Base-by-base conservation (phyloP, 2,888 invertebrate genomes). In the Tetragonisca angustula region DNA sequence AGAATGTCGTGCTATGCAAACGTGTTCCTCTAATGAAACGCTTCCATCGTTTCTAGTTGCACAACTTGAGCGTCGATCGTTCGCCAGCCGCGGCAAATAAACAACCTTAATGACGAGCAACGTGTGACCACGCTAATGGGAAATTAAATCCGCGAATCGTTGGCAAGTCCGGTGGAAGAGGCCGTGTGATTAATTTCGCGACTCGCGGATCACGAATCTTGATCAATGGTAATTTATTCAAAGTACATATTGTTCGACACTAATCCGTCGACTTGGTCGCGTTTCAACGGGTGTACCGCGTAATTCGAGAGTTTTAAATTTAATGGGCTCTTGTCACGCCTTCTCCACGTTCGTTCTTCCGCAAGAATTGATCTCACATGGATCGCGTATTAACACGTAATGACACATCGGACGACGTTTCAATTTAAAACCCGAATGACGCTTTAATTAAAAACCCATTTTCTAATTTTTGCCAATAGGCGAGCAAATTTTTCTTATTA, bases 101-200 rank as follows among this genome's bases (percentile, higher is more conserved):
- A 77, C 62, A 69, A 69, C 62, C 76, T 52, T 77, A 76, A 79
- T 61, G 76, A 68, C 68, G 79, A 62, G 43, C 77, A 59, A 54
- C 62, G 78, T 15, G 56, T 27, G 36, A 67, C 17, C 56, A 50
- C 59, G 78, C 54, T 71, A 71, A 78, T 71, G 80, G 64, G 56
- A 71, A 80, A 52, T 67, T 71, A 78, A 77, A 65, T 77, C 70
- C 50, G 78, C 56, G 65, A 62, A 80, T 70, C 56, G 36, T 21
- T n/a, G 19, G 5, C 21, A 27, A 54, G 76, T 43, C 4, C 54
- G 36, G 54, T 64, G 32, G 65, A n/a, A 69, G 61, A 65, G 77
- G 43, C 54, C 65, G 9, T 5, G 24, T 56, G 65, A 75, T 69
- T 70, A 56, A 80, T 65, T 80, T 64, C 70, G 59, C 76, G 76